Evolutionary conservation across 2,113 vertebrate genomes (phyloP), one percentile per base, ranked within the genome.

Genomic region (Indicator indicator): DNA sequence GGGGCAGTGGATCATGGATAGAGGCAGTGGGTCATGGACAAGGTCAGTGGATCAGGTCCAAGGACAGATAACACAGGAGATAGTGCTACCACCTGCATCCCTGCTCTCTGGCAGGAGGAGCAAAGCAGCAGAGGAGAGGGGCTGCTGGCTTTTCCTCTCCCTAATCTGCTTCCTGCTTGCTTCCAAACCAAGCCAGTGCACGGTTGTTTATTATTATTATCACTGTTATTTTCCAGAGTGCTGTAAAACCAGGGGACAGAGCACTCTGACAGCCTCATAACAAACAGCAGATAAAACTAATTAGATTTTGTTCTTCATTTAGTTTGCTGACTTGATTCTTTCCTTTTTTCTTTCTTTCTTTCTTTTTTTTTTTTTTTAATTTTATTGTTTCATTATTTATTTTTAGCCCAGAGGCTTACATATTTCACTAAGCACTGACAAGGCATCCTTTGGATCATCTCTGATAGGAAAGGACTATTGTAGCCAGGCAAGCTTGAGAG

Each of bases 371-470:
- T 83, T 93, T 97, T 97, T 88, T 97, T 97, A 97, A 96, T 96
- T 98, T 95, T 94, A 95, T 95, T 72, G 59, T 92, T 96, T 97
- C 86, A 94, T 97, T 97, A 87, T 97, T 97, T 97, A 95, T 96
- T 98, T 97, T 97, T 74, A 96, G 90, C 65, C 83, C 81, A 68
- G 95, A 83, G 96, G 88, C 54, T 94, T 77, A 48, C 38, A 46
- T 73, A 64, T 95, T 97, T 93, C 88, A 63, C 67, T 38, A 75
- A 82, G 17, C 65, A 20, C 60, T 96, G 89, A 93, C 84, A 90
- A 71, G 32, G 62, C 86, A 75, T 95, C 93, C 96, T 86, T 30
- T 15, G 81, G 88, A 85, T 88, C 8, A 3, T 84, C 82, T 84
- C 59, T 9, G 84, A 62, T 83, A 95, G 96, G 96, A 97, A 97